Conservation (phyloP, 1,140 invertebrate genomes). For the Pararge aegeria region DNA sequence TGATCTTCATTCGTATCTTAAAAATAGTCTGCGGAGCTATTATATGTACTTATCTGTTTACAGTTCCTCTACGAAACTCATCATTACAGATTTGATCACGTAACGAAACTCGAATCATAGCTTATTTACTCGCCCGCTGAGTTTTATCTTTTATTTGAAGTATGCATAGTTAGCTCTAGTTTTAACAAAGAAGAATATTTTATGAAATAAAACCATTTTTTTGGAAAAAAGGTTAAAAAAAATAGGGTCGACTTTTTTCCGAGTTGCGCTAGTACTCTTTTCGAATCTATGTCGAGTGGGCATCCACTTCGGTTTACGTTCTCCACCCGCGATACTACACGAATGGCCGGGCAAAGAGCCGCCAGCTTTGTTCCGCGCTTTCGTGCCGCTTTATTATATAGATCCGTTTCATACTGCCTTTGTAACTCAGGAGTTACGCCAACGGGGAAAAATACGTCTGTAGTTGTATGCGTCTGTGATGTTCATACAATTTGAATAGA, state of each 20-base stretch:
- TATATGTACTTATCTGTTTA: too few relatives aligned
- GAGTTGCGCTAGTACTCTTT: slow-evolving; percentile 6
- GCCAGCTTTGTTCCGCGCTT: slow-evolving; percentile 36
- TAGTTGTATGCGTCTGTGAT: neutral
- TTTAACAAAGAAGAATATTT: too few relatives aligned
- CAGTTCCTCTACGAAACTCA: too few relatives aligned
- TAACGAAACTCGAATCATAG: too few relatives aligned
- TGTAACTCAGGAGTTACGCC: slow-evolving; percentile 16
- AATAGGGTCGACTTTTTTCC: neutral
- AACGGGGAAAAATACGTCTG: neutral
- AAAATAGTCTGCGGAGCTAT: too few relatives aligned
- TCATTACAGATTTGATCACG: too few relatives aligned
- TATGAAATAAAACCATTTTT: neutral
- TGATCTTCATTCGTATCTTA: too few relatives aligned
- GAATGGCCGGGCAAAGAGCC: slow-evolving; percentile 38
- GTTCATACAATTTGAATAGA: slow-evolving; percentile 9
- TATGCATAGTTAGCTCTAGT: too few relatives aligned
- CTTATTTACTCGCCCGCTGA: too few relatives aligned
- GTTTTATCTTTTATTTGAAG: too few relatives aligned
- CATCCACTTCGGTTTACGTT: slow-evolving; percentile 20
- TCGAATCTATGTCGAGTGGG: slow-evolving; percentile 47
- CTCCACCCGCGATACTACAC: slow-evolving; percentile 39
- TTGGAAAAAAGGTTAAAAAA: neutral
- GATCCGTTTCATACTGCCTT: slow-evolving; percentile 21
- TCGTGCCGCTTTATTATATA: slow-evolving; percentile 29